Evolutionary conservation across 2,888 invertebrate species (phyloP), one percentile per base, ranked within the genome.

Genomic region (Acrobasis repandana): DNA sequence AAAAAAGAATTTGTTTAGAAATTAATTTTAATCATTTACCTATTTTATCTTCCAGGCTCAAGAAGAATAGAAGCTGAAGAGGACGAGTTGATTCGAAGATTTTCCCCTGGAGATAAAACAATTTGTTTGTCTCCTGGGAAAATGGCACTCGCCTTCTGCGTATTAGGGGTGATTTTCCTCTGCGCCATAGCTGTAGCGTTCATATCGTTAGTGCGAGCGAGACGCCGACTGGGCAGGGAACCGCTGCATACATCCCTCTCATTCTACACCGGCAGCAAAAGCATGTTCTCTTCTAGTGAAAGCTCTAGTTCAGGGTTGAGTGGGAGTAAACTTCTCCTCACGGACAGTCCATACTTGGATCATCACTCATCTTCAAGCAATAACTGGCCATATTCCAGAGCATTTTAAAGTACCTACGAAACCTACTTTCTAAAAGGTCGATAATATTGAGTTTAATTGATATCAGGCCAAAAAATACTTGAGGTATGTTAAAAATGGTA

Each of bases 81-180:
- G 71, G 86, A 88, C 36, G 85, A 88, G 64, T 84, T 85, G 63
- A 80, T 85, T 4, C 76, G 89, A 54, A 83, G 89, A 5, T 91
- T 92, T 66, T 92, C 92, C 10, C 93, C 94, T 3, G 94, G 94
- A 61, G 94, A 94, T 74, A 92, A 93, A 69, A 94, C 94, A 4
- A 93, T 96, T 56, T 96, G 96, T 76, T 90, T 96, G 66, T 96
- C 96, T 10, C 95, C 96, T 15, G 95, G 96, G 9, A 95, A 95
- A 88, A 93, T 96, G 93, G 96, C 96, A 11, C 88, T 96, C 57
- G 94, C 96, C 0, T 96, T 96, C 76, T 95, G 95, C 74, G 88
- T 95, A 0, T 83, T 96, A 71, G 95, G 96, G 6, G 83, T 95
- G 8, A 94, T 96, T 66, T 95, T 96, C 80, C 85, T 96, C 0